Conservation (phyloP, 2,113 vertebrate genomes). For the Macaca mulatta region DNA sequence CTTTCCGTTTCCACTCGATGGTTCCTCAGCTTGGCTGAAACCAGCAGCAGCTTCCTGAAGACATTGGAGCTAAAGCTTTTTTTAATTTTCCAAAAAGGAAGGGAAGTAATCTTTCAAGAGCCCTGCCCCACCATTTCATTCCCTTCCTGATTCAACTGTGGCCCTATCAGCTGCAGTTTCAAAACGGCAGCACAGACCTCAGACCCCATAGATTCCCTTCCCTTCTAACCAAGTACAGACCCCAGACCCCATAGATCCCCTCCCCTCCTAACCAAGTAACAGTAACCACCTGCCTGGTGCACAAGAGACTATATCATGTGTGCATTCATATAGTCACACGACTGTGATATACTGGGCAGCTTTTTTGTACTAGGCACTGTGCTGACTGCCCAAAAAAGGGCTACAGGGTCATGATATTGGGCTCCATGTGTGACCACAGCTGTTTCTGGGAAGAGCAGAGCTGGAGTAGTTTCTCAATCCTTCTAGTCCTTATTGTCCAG, state of each 20-base stretch:
- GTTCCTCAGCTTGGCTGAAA: neutral
- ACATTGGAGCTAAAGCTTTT: neutral
- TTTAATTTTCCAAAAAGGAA: neutral
- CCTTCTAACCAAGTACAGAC: too few relatives aligned
- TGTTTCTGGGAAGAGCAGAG: neutral
- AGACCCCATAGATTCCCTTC: too few relatives aligned
- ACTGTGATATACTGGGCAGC: accelerated
- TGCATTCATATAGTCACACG: accelerated
- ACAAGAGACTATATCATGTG: accelerated
- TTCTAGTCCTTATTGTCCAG: neutral
- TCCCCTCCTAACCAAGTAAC: accelerated
- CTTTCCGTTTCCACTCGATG: neutral
- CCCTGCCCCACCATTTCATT: accelerated
- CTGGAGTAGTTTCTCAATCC: neutral
- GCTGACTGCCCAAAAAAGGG: neutral
- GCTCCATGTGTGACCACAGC: neutral
- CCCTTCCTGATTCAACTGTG: too few relatives aligned
- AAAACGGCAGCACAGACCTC: neutral
- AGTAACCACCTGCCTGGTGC: accelerated
- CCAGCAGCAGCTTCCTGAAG: neutral
- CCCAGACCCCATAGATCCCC: too few relatives aligned
- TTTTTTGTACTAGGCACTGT: neutral
- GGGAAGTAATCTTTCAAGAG: neutral
- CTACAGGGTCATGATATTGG: accelerated
- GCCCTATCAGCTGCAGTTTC: neutral